These are phyloP conservation scores for Channa maculata DNA, from an alignment of 2,113 vertebrate genomes.

Conservation along the genomic window DNA sequence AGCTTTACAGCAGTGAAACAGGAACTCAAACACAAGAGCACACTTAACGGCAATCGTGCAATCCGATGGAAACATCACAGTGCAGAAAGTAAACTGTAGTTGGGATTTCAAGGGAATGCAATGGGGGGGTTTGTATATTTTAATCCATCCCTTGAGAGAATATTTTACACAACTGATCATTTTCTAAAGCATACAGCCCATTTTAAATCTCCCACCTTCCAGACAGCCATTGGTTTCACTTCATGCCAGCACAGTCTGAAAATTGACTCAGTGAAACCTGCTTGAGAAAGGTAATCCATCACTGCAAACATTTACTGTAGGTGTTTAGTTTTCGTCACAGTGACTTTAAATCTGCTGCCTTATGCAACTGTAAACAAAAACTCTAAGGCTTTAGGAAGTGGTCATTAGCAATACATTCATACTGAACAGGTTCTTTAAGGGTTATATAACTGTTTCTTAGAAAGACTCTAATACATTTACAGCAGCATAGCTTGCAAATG, in stretches of 20 bases:
- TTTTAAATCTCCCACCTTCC: background rate
- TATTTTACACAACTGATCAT: constrained; percentile 19
- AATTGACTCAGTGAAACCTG: constrained; percentile 2
- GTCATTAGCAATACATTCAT: background rate
- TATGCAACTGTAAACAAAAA: constrained; percentile 6
- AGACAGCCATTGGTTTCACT: constrained; percentile 18
- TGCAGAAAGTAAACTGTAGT: constrained; percentile 3
- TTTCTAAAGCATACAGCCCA: background rate
- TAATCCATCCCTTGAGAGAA: background rate
- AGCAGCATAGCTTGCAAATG: background rate
- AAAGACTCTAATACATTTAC: constrained; percentile 5
- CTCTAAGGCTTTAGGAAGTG: background rate
- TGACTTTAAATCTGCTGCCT: constrained; percentile 16
- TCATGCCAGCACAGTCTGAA: constrained; percentile 14
- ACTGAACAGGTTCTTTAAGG: background rate
- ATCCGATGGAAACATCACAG: constrained; percentile 6
- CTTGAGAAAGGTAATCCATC: background rate
- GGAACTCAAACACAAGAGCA: constrained; percentile 18
- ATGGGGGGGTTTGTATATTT: background rate
- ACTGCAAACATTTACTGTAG: background rate
- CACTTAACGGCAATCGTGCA: background rate
- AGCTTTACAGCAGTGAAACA: constrained; percentile 23
- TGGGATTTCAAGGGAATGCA: background rate
- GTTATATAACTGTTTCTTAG: background rate
- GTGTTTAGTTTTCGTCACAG: background rate